Base-by-base conservation (phyloP, 1,140 invertebrate species). In the Leptoteleia sp. region DNA sequence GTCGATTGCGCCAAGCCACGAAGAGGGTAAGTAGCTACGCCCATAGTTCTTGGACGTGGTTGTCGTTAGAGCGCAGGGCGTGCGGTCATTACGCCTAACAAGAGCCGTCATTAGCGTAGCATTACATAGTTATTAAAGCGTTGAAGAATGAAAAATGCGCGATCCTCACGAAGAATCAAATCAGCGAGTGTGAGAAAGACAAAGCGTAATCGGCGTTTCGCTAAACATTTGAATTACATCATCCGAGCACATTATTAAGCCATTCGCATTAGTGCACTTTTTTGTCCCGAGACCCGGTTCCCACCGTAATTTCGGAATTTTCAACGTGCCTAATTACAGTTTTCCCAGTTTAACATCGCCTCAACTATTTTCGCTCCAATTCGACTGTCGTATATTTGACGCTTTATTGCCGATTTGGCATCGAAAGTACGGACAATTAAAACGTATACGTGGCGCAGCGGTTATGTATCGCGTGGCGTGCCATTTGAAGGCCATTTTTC, bases 71-170 rank as follows among this genome's bases (percentile, higher is more conserved):
- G 52, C n/a, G n/a, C 54, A 11, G 67, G 54, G 37, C 82, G 72
- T 76, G 73, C 68, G 33, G 62, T 84, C 81, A 81, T 84, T 83
- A 81, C 59, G 67, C 57, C 19, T 75, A 62, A 75, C 78, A 70
- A 82, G 78, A 83, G 64, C 65, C 80, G 73, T 81, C 82, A 83
- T 84, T 82, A 84, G 76, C 68, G 76, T 73, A 17, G 64, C 35
- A 76, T 81, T 81, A 81, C 70, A 83, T 76, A 80, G 77, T 76
- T 83, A 81, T 84, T 83, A 83, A 75, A 55, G 37, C 29, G 64
- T 78, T 76, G 67, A 48, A 47, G 42, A 75, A 78, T 70, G 70
- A 80, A 71, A 81, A 82, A 83, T 73, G 54, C 50, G 22, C 54
- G 59, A 73, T 48, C 47, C 52, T 79, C 72, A 67, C 72, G 68